Base-by-base conservation (phyloP, 2,797 vertebrate genomes). In the Sebastes steindachneri region DNA sequence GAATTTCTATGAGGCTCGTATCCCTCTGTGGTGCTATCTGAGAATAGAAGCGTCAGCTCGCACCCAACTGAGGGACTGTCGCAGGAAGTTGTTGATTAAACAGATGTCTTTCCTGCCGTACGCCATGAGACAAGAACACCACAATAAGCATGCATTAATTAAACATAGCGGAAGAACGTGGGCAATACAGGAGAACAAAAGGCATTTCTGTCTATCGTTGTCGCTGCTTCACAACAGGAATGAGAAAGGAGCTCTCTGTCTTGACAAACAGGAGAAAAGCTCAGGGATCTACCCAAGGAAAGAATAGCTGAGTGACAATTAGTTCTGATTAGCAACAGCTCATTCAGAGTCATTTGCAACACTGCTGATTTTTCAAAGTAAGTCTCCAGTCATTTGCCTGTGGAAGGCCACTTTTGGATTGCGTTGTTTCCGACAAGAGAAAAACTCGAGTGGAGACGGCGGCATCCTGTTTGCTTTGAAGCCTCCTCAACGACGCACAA, bases 1-100 rank as follows among this genome's bases (percentile, higher is more conserved):
- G 93, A 93, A 94, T 95, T 90, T 94, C 88, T 91, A 91, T 92
- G 86, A 92, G 90, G 75, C 77, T 87, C 77, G 58, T 77, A 82
- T 93, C 92, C 88, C 87, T 92, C 83, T 82, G 91, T 59, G 77
- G 83, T 62, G 28, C 79, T 85, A 80, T 88, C 89, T 88, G 87
- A 94, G 93, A 93, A 93, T 88, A 90, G 77, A 86, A 82, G 75
- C 86, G 75, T 90, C 91, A 90, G 88, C 88, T 91, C 80, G 69
- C 85, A 74, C 81, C 86, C 85, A 91, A 89, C 88, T 82, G 86
- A 83, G 90, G 86, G 88, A 92, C 91, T 93, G 91, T 93, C 91
- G 83, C 82, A 88, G 90, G 80, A 94, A 92, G 92, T 92, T 89
- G 94, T 93, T 95, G 94, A 95, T 96, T 94, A 94, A 95, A 95